A percentile compares a stretch with the other conserved stretches of the same genome.
These are phyloP conservation scores for Tuberolachnus salignus DNA, from an alignment of 2,888 invertebrate genomes.

Conservation along the genomic window DNA sequence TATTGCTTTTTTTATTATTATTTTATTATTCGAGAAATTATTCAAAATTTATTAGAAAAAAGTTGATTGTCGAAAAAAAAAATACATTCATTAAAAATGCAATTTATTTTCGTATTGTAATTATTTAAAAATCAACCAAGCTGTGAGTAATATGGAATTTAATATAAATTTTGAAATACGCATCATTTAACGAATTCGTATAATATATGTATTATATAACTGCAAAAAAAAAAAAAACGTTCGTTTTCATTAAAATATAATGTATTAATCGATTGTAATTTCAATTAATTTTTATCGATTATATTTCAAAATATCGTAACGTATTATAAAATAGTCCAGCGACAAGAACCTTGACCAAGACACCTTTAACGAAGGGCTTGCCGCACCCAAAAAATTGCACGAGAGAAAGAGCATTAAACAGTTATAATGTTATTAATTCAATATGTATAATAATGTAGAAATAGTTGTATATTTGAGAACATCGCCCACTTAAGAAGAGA, in stretches of 20 bases:
- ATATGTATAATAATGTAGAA: constrained; percentile 4
- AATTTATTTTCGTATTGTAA: too few species aligned
- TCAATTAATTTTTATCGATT: background rate
- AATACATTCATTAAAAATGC: too few species aligned
- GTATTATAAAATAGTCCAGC: background rate
- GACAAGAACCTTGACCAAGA: constrained; percentile 6
- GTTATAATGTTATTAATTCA: constrained; percentile 17
- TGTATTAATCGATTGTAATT: background rate
- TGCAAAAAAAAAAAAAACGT: background rate
- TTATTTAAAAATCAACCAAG: too few species aligned
- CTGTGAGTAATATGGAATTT: too few species aligned
- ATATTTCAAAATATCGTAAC: constrained; percentile 12
- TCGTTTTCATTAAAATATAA: background rate
- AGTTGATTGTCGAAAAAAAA: too few species aligned
- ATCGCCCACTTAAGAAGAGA: constrained; percentile 33
- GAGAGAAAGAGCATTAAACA: constrained; percentile 31
- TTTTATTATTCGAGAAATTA: too few species aligned
- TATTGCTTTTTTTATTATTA: too few species aligned
- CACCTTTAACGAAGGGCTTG: constrained; percentile 7
- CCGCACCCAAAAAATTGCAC: constrained; percentile 13
- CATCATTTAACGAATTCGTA: too few species aligned
- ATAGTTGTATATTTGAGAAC: constrained; percentile 36
- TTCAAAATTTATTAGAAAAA: too few species aligned
- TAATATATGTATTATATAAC: too few species aligned
- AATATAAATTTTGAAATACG: too few species aligned